Evolutionary conservation across 2,797 vertebrate genomes (phyloP).

Genomic region (Malacoraja senta): DNA sequence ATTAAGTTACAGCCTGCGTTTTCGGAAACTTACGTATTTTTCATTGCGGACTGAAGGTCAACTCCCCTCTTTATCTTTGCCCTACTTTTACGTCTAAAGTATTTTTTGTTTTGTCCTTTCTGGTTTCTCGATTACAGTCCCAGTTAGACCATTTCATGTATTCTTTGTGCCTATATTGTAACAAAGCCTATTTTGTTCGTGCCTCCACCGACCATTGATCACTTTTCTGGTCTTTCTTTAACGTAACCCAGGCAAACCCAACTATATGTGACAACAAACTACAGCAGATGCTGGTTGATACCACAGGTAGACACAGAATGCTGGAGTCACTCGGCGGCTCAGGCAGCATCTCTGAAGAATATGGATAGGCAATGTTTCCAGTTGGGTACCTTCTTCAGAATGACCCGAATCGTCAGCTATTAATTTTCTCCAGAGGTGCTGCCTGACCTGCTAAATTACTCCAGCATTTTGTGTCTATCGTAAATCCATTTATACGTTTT

Average conservation of each 20-base stretch:
- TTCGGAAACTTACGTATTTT: neutral
- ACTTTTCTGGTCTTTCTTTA: neutral
- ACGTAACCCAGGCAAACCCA: neutral
- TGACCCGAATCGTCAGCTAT: too few species aligned
- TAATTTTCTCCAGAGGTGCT: too few species aligned
- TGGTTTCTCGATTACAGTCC: neutral
- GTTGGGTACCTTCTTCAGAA: too few species aligned
- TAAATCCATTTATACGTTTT: too few species aligned
- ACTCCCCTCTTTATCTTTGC: neutral
- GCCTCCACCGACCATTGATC: neutral
- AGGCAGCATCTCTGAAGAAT: too few species aligned
- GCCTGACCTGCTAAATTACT: too few species aligned
- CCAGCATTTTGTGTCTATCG: too few species aligned
- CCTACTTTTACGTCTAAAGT: neutral
- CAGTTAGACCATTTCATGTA: neutral
- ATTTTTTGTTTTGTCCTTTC: neutral
- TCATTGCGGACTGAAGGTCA: neutral
- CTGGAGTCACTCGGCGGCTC: too few species aligned
- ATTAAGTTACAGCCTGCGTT: neutral
- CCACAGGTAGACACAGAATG: too few species aligned
- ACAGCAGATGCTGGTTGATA: too few species aligned
- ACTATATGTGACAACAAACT: neutral
- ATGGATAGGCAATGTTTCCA: too few species aligned
- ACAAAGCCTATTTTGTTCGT: neutral
- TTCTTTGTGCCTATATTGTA: too few species aligned